These are phyloP conservation scores for Puffinus mauretanicus DNA, from an alignment of 2,113 vertebrate species.

Conservation along the genomic window DNA sequence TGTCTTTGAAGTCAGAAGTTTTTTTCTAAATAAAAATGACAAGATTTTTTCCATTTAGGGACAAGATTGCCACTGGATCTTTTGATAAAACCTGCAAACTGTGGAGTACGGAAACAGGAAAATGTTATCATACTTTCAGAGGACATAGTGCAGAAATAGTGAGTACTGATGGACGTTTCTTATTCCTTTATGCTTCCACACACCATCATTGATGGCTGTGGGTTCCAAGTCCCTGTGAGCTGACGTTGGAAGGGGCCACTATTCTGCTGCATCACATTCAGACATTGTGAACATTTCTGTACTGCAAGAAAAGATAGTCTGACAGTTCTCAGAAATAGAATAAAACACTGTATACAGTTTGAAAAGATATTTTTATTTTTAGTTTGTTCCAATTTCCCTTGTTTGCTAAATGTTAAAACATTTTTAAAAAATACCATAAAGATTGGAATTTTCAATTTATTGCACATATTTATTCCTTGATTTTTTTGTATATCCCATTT, in stretches of 20 bases:
- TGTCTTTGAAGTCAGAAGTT: background rate
- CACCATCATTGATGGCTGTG: background rate
- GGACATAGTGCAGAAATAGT: conserved; percentile 94
- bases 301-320: background rate
- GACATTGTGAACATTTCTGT: background rate
- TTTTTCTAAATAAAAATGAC: background rate
- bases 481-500: background rate
- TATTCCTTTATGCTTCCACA: background rate
- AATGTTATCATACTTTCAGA: conserved; percentile 89
- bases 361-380: background rate
- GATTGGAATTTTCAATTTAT: background rate
- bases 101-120: conserved; percentile 90
- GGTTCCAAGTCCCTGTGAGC: background rate
- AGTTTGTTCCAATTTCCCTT: background rate
- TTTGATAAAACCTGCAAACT: conserved; percentile 96
- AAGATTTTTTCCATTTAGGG: conserved; percentile 71
- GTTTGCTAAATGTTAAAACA: background rate
- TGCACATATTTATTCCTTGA: background rate
- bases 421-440: background rate
- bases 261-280: background rate
- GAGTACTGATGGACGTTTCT: conserved; percentile 59
- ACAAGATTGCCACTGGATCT: conserved; percentile 95
- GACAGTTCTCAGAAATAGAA: background rate
- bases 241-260: background rate
- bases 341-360: background rate